Evolutionary conservation across 2,888 invertebrate genomes (phyloP).

Genomic region (Lapara coniferarum): DNA sequence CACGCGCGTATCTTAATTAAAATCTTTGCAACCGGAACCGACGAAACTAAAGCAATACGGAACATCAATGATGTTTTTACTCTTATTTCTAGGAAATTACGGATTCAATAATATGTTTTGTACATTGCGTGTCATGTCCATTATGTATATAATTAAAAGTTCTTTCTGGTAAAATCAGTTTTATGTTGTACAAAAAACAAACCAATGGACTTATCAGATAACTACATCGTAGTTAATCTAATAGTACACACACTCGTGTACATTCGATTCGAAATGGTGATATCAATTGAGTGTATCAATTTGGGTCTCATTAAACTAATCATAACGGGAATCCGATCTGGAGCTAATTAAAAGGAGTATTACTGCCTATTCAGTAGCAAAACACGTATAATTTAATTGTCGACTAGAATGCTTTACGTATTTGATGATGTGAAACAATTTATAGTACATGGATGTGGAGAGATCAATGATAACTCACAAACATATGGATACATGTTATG

Average conservation of each 20-base stretch:
- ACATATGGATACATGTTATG: no score
- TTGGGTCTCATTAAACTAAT: conserved; percentile 51
- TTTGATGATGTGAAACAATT: background rate
- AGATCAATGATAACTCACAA: no score
- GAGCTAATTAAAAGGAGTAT: conserved; percentile 41
- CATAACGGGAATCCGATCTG: conserved; percentile 42
- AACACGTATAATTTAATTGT: conserved; percentile 3
- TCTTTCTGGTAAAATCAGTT: conserved; percentile 16
- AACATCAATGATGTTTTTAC: background rate
- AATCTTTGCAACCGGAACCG: conserved; percentile 8
- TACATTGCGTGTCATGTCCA: conserved; percentile 27
- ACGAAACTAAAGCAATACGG: background rate
- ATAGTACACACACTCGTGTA: conserved; percentile 30
- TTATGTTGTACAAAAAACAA: conserved; percentile 31
- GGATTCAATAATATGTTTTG: conserved; percentile 17
- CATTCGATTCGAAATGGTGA: conserved; percentile 35
- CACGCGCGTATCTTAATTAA: conserved; percentile 10
- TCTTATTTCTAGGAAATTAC: conserved; percentile 2
- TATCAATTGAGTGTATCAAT: conserved; percentile 47
- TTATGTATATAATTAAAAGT: conserved; percentile 23
- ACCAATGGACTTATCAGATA: conserved; percentile 43
- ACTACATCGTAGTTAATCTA: conserved; percentile 40
- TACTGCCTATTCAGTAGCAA: conserved; percentile 19
- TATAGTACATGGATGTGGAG: background rate
- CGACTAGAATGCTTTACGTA: background rate